Percentiles rank a stretch among this genome's conserved stretches.
Evolutionary conservation across 2,888 invertebrate species (phyloP).

Genomic region (Deladenus siricidicola): DNA sequence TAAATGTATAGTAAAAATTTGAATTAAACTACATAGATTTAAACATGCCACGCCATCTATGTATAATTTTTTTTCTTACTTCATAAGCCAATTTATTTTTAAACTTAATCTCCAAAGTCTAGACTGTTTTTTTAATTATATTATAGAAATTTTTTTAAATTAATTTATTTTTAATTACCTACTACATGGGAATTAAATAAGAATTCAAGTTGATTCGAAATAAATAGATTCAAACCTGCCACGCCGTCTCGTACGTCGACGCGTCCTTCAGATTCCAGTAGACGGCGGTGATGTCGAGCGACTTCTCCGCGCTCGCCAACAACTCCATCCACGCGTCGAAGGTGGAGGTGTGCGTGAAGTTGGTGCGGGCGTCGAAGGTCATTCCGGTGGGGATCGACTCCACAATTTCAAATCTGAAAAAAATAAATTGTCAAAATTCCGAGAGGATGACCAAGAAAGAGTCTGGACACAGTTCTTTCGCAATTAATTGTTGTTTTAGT

Average conservation of each 20-base stretch:
- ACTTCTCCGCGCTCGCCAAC: conserved; percentile 67
- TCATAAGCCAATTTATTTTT: no score
- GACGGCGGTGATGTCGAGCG: conserved; percentile 81
- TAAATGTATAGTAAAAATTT: no score
- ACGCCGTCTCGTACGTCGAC: conserved; percentile 18
- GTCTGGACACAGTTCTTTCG: no score
- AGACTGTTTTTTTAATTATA: no score
- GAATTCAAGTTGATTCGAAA: background rate
- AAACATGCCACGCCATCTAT: no score
- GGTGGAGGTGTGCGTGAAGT: conserved; percentile 63
- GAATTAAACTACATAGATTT: no score
- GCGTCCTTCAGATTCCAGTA: conserved; percentile 81
- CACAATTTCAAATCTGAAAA: conserved; percentile 70
- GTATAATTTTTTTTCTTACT: no score
- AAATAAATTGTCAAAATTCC: background rate
- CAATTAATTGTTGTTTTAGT: no score
- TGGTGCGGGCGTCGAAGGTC: conserved; percentile 60
- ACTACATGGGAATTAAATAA: background rate
- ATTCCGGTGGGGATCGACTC: conserved; percentile 86
- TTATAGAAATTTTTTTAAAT: no score
- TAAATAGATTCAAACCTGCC: conserved; percentile 21
- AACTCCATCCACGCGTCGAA: conserved; percentile 69
- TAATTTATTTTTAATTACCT: conserved; percentile 1
- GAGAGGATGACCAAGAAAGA: no score
- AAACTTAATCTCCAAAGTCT: no score